Percentiles rank a stretch among this genome's conserved stretches.
These are phyloP conservation scores for Ophion ellenae DNA, from an alignment of 2,888 invertebrate genomes.

Conservation along the genomic window DNA sequence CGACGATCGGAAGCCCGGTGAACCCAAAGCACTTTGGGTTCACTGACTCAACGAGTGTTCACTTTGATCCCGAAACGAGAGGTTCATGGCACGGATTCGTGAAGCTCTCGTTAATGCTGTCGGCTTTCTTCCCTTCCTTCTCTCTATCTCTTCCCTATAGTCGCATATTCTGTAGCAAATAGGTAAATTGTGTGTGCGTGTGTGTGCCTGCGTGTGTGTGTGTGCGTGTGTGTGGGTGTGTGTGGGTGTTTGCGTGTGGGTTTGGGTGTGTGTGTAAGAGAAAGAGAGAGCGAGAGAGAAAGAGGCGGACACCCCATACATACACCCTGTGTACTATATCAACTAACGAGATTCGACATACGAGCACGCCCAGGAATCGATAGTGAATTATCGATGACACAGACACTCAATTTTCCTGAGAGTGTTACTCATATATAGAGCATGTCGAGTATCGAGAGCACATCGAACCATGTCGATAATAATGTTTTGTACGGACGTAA, in stretches of 20 bases:
- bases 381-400: constrained; percentile 66
- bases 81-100: constrained; percentile 64
- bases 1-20: constrained; percentile 64
- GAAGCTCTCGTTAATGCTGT: constrained; percentile 59
- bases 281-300: constrained; percentile 2
- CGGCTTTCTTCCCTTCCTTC: neutral
- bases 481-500: constrained; percentile 10
- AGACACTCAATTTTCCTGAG: constrained; percentile 65
- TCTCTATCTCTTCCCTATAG: neutral
- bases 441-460: constrained; percentile 42
- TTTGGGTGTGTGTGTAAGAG: neutral
- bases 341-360: constrained; percentile 64
- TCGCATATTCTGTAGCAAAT: constrained; percentile 23
- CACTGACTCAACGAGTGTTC: constrained; percentile 69
- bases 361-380: constrained; percentile 50
- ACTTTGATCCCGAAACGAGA: constrained; percentile 69
- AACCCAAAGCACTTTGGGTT: constrained; percentile 66
- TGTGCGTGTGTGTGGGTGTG: neutral
- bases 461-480: constrained; percentile 24
- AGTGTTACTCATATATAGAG: constrained; percentile 42
- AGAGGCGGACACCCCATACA: constrained; percentile 10
- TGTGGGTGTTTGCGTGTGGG: too few species aligned
- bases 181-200: neutral
- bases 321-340: constrained; percentile 46
- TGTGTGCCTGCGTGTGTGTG: too few species aligned